Evolutionary conservation across 2,113 vertebrate genomes (phyloP), one percentile per base, ranked within the genome.

Genomic region (Sapajus apella): DNA sequence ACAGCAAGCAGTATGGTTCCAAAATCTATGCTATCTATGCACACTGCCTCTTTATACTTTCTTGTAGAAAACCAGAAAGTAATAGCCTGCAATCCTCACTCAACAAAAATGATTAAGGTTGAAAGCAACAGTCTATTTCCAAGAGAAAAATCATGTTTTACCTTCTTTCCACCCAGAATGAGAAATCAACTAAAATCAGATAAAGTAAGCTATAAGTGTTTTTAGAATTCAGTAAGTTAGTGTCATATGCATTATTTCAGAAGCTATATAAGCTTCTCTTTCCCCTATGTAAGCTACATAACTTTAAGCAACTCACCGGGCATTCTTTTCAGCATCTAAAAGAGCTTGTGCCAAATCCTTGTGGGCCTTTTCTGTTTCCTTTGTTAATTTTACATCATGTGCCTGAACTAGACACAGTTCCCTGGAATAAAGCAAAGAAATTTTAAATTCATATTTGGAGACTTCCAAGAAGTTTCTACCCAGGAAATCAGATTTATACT

Each of bases 331-430:
- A 6, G 98, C 98, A 47, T 99, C 98, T 94, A 97, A 90, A 64
- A 99, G 91, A 20, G 98, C 98, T 86, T 97, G 97, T 45, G 98
- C 94, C 40, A 99, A 98, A 82, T 99, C 98, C 76, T 97, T 91
- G 80, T 99, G 99, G 70, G 98, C 95, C 32, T 90, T 97, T 86
- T 99, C 98, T 2, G 98, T 98, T 96, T 99, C 98, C 93, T 97
- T 98, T 87, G 98, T 99, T 97, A 99, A 98, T 76, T 95, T 98
- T 30, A n/a, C 35, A 92, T 99, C 99, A 79, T 98, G 98, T 32
- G 98, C 98, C 66, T 45, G 98, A 96, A 99, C 97, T 83, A 98
- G 98, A 84, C 86, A 97, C 45, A 99, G 97, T 94, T 99, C 99
- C 50, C 99, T 99, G 97, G 84, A 98, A 96, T 37, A 96, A 86